These are phyloP conservation scores for Choreutis nemorana DNA, from an alignment of 2,888 invertebrate genomes.

Conservation along the genomic window DNA sequence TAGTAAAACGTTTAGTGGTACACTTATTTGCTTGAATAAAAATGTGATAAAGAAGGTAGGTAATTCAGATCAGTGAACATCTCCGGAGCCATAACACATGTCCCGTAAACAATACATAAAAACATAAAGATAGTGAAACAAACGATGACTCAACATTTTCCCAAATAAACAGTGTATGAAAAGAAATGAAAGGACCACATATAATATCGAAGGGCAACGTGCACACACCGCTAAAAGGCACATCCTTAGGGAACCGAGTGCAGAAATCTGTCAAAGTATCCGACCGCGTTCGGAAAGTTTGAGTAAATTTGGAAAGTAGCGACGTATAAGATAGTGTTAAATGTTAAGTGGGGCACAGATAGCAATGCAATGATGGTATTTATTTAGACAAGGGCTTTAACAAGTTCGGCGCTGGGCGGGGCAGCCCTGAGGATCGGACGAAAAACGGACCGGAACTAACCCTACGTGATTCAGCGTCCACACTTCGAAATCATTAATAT, in stretches of 20 bases:
- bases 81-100: too few species aligned
- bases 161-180: slow-evolving; percentile 31
- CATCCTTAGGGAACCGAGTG: slow-evolving; percentile 39
- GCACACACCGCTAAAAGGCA: slow-evolving; percentile 62
- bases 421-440: slow-evolving; percentile 39
- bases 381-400: slow-evolving; percentile 31
- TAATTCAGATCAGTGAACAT: too few species aligned
- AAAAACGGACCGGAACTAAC: slow-evolving; percentile 24
- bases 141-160: slow-evolving; percentile 41
- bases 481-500: slow-evolving; percentile 50
- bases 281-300: slow-evolving; percentile 33
- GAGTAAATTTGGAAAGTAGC: slow-evolving; percentile 19
- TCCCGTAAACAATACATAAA: slow-evolving; percentile 23
- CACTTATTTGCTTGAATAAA: too few species aligned
- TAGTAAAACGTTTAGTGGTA: too few species aligned
- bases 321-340: slow-evolving; percentile 40
- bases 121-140: slow-evolving; percentile 39
- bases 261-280: slow-evolving; percentile 25
- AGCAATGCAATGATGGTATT: slow-evolving; percentile 28
- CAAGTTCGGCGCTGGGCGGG: slow-evolving; percentile 60
- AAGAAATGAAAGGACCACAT: slow-evolving; percentile 58
- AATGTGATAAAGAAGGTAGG: too few species aligned
- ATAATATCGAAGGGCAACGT: slow-evolving; percentile 61
- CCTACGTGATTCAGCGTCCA: slow-evolving; percentile 44
- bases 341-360: slow-evolving; percentile 41